These are phyloP conservation scores for Oryzias javanicus DNA, from an alignment of 2,113 vertebrate species.

Conservation along the genomic window DNA sequence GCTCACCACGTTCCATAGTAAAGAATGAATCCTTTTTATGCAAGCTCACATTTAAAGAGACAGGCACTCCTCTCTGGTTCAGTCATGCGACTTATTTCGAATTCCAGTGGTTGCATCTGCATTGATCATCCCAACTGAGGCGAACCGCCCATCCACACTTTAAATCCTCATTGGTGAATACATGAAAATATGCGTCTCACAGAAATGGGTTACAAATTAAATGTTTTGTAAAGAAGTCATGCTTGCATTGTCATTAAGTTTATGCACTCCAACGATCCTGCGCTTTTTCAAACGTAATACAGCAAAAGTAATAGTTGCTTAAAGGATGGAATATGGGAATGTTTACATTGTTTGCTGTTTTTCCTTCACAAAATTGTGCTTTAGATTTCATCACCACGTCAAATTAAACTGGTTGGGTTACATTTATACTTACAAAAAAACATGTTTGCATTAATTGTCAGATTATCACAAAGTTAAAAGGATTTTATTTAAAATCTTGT, in stretches of 20 bases:
- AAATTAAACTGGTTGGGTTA: too few species aligned
- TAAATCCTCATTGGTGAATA: neutral
- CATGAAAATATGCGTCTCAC: neutral
- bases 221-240: neutral
- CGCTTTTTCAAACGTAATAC: too few species aligned
- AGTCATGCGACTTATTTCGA: slow-evolving; percentile 37
- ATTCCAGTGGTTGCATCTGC: slow-evolving; percentile 47
- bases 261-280: neutral
- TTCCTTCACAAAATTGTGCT: too few species aligned
- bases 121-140: slow-evolving; percentile 39
- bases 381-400: too few species aligned
- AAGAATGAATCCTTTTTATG: slow-evolving; percentile 42
- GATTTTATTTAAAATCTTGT: too few species aligned
- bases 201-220: neutral
- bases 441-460: too few species aligned
- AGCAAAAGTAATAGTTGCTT: too few species aligned
- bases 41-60: neutral
- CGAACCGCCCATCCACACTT: slow-evolving; percentile 11
- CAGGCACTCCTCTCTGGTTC: slow-evolving; percentile 4
- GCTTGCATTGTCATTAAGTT: neutral
- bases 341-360: too few species aligned
- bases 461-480: too few species aligned
- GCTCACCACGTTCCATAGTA: slow-evolving; percentile 44
- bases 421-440: too few species aligned
- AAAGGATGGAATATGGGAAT: too few species aligned